These are phyloP conservation scores for Myotis findleyi DNA, from an alignment of 2,797 vertebrate species.

Conservation along the genomic window DNA sequence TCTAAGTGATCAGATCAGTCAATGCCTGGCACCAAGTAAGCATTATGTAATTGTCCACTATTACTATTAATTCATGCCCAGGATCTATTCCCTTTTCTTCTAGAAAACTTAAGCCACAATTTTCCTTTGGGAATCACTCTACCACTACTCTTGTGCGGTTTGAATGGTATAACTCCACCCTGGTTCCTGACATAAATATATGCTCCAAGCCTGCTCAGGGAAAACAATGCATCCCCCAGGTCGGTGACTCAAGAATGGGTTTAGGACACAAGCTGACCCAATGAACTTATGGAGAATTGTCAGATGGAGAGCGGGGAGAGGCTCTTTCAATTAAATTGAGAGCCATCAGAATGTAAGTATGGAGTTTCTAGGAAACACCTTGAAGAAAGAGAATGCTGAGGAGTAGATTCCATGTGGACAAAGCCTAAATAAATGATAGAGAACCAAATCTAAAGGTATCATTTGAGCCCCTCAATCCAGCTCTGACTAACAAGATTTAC, in stretches of 20 bases:
- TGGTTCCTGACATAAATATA: background rate
- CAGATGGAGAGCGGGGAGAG: fast-evolving
- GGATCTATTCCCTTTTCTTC: background rate
- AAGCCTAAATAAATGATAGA: background rate
- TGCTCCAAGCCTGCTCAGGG: background rate
- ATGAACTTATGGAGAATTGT: background rate
- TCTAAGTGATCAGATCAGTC: background rate
- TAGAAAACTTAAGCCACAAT: background rate
- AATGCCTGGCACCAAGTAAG: background rate
- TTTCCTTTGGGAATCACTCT: background rate
- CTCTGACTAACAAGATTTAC: background rate
- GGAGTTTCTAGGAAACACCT: background rate
- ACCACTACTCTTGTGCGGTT: background rate
- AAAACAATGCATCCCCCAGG: background rate
- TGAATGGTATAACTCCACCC: background rate
- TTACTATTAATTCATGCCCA: slow-evolving; percentile 6
- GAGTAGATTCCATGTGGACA: background rate
- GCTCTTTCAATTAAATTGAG: background rate
- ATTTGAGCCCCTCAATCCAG: background rate
- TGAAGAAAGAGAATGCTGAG: background rate
- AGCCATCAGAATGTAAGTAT: background rate
- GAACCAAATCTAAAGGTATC: background rate
- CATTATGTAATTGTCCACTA: background rate
- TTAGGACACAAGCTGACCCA: background rate
- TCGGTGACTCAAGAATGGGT: background rate